These are phyloP conservation scores for Aplysina aerophoba DNA, from an alignment of 37 sponge, comb jelly and placozoan genomes.

Conservation along the genomic window DNA sequence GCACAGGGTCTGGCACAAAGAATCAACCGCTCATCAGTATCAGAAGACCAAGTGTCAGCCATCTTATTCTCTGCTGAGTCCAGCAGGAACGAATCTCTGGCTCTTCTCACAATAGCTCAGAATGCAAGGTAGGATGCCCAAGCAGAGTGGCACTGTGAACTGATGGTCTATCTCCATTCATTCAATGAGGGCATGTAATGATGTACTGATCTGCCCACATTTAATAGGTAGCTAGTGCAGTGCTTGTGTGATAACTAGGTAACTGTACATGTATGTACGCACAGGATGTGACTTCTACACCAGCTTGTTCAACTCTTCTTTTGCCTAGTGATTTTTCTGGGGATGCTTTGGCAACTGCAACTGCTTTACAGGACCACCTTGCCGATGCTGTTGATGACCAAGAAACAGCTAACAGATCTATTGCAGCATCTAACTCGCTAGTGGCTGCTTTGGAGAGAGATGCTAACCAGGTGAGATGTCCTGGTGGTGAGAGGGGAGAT, in stretches of 20 bases:
- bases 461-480: background rate
- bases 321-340: background rate
- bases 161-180: too few species aligned
- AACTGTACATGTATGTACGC: too few species aligned
- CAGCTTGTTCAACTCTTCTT: background rate
- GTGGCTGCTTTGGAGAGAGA: background rate
- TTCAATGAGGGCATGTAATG: too few species aligned
- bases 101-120: constrained; percentile 21
- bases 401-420: background rate
- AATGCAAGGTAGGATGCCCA: constrained; percentile 53
- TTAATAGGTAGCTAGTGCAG: too few species aligned
- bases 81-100: constrained; percentile 17
- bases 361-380: background rate
- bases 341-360: background rate
- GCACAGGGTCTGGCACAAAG: background rate
- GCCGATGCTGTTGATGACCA: background rate
- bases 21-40: constrained; percentile 44
- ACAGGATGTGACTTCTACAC: too few species aligned
- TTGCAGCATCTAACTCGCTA: background rate
- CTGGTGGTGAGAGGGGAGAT: too few species aligned
- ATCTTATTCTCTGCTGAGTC: constrained; percentile 43
- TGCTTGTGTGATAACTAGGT: too few species aligned
- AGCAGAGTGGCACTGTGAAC: too few species aligned
- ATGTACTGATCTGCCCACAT: too few species aligned
- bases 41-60: constrained; percentile 33